Evolutionary conservation across 2,113 vertebrate genomes (phyloP), one percentile per base, ranked within the genome.

Genomic region (Rhegmatorhina hoffmannsi): DNA sequence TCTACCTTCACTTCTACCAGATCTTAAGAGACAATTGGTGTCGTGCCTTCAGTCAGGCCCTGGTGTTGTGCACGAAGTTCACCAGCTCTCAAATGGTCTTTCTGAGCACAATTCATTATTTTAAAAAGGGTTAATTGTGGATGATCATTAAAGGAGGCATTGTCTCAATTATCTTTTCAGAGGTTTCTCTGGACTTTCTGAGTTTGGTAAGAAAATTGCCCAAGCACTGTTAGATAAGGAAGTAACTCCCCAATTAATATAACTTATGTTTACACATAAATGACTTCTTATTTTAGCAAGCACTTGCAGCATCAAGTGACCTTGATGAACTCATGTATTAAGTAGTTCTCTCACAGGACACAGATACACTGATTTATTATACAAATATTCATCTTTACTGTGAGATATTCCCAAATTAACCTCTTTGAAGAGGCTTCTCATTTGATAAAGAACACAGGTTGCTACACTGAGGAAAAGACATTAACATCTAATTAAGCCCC

Each of bases 211-310:
- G 78, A 66, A 90, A 83, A 84, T 79, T 74, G 53, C 74, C 68
- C 28, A 44, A 91, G 66, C 49, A 4, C 36, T 73, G 56, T 43
- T 62, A 85, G 78, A 64, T 69, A 96, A 84, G 74, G 87, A 79
- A 89, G 49, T 78, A 80, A 95, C 90, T 95, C 85, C 88, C 75
- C 78, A 91, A 94, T 93, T 94, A 95, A 96, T 94, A 73, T 68
- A 95, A 93, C 78, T 80, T 18, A 83, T 58, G 75, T 83, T 92
- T 96, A 58, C 78, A 56, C 34, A 17, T 26, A 77, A 72, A 56
- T 58, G 62, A 29, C 74, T 93, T 84, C 72, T 64, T 59, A 26
- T 85, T 94, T 95, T 55, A 83, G 75, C 60, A 82, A 86, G 70
- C 84, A 49, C 47, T 68, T 56, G 84, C 82, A 91, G 52, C 77